phyloP scores from a whole-genome alignment of 2,797 vertebrate genomes.

The Iguana delicatissima region DNA sequence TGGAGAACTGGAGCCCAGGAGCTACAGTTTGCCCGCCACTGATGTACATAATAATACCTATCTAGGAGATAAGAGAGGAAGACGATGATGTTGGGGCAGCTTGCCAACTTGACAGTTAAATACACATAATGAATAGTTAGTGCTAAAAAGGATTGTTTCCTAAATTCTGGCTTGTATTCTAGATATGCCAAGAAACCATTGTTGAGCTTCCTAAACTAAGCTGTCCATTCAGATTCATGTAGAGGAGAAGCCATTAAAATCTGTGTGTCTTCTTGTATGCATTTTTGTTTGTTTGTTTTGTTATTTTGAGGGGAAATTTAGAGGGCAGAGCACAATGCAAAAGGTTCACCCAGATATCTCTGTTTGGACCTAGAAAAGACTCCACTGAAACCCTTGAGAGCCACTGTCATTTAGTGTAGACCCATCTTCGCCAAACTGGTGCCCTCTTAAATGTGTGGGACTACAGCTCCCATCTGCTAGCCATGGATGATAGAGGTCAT shows the following conservation, averaged over 20 bases:
- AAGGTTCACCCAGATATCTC: background rate
- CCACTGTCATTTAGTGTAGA: background rate
- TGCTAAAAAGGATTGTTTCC: too few relatives aligned
- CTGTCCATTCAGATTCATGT: too few relatives aligned
- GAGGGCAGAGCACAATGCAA: background rate
- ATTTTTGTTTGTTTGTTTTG: background rate
- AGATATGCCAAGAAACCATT: too few relatives aligned
- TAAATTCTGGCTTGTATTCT: too few relatives aligned
- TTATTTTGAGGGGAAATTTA: too few relatives aligned
- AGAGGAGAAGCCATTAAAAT: too few relatives aligned
- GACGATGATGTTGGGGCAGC: conserved; percentile 39
- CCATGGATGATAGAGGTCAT: background rate
- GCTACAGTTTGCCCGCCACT: too few relatives aligned
- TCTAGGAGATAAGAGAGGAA: conserved; percentile 46
- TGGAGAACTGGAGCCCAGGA: too few relatives aligned
- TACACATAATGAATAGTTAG: background rate
- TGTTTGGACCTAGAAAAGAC: background rate
- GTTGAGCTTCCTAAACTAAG: too few relatives aligned
- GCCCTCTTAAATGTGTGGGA: background rate
- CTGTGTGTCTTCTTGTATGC: background rate
- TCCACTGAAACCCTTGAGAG: background rate
- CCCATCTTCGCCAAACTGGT: background rate
- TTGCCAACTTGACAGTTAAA: background rate
- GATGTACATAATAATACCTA: background rate
- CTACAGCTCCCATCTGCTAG: background rate